These are phyloP conservation scores for Pelodytes ibericus DNA, from an alignment of 2,797 vertebrate genomes.

Conservation along the genomic window DNA sequence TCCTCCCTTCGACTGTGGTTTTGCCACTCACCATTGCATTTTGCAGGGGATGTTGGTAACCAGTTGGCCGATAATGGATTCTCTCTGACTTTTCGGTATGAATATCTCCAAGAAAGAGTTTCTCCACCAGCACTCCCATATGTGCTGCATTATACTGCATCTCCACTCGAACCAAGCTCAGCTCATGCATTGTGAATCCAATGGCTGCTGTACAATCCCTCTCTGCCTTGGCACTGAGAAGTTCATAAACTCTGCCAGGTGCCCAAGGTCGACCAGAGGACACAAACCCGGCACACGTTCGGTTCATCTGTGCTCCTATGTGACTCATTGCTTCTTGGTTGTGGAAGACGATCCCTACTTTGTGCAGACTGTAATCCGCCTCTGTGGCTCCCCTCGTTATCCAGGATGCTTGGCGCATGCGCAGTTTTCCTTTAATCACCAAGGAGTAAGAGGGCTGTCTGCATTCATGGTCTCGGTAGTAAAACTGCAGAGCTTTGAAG, in stretches of 20 bases:
- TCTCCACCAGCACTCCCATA: constrained; percentile 71
- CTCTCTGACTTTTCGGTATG: constrained; percentile 84
- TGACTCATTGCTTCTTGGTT: constrained; percentile 72
- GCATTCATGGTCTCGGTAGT: constrained; percentile 82
- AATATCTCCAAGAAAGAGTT: constrained; percentile 87
- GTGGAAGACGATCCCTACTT: constrained; percentile 85
- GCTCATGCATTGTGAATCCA: constrained; percentile 87
- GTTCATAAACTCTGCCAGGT: constrained; percentile 76
- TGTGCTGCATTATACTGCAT: constrained; percentile 68
- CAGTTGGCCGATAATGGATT: constrained; percentile 81
- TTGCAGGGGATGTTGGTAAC: constrained; percentile 88
- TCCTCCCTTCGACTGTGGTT: no score
- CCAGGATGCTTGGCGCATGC: constrained; percentile 88
- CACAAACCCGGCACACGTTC: constrained; percentile 67
- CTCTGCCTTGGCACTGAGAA: constrained; percentile 75
- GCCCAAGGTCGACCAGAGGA: constrained; percentile 63
- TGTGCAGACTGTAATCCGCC: constrained; percentile 84
- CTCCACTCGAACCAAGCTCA: constrained; percentile 83
- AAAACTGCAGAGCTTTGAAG: constrained; percentile 87
- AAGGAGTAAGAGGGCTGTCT: constrained; percentile 82
- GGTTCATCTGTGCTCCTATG: constrained; percentile 70
- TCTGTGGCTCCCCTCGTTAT: constrained; percentile 86
- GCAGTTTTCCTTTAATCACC: constrained; percentile 83
- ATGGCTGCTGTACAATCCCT: constrained; percentile 75
- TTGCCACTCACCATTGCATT: constrained; percentile 81